Base-by-base conservation (phyloP, 2,888 invertebrate genomes). In the Pheosia gnoma region DNA sequence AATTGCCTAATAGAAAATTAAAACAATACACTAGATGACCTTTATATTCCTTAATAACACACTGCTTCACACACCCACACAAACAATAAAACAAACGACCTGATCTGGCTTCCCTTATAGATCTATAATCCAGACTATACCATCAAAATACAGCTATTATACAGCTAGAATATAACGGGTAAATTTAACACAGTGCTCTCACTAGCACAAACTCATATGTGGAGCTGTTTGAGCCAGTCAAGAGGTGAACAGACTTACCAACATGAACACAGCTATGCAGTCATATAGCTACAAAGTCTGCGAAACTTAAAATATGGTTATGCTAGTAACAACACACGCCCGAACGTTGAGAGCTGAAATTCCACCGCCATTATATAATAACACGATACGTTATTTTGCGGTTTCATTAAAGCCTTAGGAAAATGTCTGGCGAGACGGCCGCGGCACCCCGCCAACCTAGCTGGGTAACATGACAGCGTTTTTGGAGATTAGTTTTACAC, bases 381-480 rank as follows among this genome's bases (percentile, higher is more conserved):
- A 70, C 76, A 68, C 72, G 76, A 79, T 79, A 81, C 71, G 76
- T 80, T 83, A 80, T 70, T 77, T 72, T 77, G 83, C 68, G 82
- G 85, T 86, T 85, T 84, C 82, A 86, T 84, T 86, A 86, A 80
- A 83, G 78, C 82, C 81, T 63, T 80, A 81, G 79, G 76, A 81
- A 82, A 82, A 80, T 80, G 83, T 84, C 84, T 84, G 81, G 83
- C 78, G 75, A 68, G 75, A 77, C 79, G 76, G 25, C 25, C 25
- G 25, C 25, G 25, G 72, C 72, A 77, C 71, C 79, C 74, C 77
- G 71, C 71, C 75, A 65, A 49, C 62, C 58, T 57, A 63, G 69
- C 63, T 61, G 63, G 66, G 54, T 68, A 70, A 66, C 65, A 62
- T 53, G 62, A 59, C 60, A 66, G 66, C 65, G 66, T 67, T 71